Evolutionary conservation across 2,797 vertebrate genomes (phyloP).

Genomic region (Etheostoma perlongum): DNA sequence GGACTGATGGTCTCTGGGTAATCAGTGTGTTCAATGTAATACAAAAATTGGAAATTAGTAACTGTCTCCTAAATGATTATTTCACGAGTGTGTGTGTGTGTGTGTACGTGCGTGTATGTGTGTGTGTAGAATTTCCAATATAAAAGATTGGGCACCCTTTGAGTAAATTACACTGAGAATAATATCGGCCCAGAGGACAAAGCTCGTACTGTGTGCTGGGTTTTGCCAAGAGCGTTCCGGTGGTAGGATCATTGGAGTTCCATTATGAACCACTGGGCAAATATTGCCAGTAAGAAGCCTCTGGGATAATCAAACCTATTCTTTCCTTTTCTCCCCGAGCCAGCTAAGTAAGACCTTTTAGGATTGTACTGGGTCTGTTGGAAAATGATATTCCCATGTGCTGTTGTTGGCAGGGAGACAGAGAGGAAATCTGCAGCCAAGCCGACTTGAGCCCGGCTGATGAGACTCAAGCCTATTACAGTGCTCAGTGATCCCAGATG

Average conservation of each 20-base stretch:
- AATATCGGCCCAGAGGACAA: slow-evolving; percentile 26
- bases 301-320: slow-evolving; percentile 54
- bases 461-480: slow-evolving; percentile 80
- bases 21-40: no score
- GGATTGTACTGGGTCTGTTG: slow-evolving; percentile 56
- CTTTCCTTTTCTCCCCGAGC: slow-evolving; percentile 57
- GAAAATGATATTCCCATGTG: slow-evolving; percentile 67
- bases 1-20: no score
- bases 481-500: slow-evolving; percentile 80
- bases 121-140: slow-evolving; percentile 16
- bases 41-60: no score
- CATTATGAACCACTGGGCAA: slow-evolving; percentile 60
- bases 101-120: background rate
- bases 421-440: slow-evolving; percentile 56
- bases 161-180: slow-evolving; percentile 46
- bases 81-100: slow-evolving; percentile 5
- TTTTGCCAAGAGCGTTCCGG: slow-evolving; percentile 48
- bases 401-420: slow-evolving; percentile 66
- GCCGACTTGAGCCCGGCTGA: slow-evolving; percentile 61
- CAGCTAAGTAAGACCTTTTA: slow-evolving; percentile 71
- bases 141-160: slow-evolving; percentile 13
- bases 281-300: slow-evolving; percentile 60
- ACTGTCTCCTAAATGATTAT: background rate
- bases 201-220: slow-evolving; percentile 11
- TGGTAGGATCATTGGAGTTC: slow-evolving; percentile 53